Conservation (phyloP, 2,113 vertebrate genomes). For the Engystomops pustulosus region DNA sequence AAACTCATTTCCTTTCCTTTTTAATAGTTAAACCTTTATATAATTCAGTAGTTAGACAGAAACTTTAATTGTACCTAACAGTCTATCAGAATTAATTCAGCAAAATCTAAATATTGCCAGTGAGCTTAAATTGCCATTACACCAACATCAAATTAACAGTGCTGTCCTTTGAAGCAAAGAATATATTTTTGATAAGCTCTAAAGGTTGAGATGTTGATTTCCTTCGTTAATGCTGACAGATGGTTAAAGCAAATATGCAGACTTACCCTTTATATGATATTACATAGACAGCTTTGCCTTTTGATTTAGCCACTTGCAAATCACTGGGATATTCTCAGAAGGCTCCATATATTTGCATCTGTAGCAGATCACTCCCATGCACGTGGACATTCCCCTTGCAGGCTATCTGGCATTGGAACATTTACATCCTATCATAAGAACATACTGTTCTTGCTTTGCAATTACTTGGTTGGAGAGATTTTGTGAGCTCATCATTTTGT, state of each 20-base stretch:
- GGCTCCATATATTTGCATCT: slow-evolving; percentile 3
- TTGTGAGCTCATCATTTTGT: background rate
- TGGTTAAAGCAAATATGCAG: background rate
- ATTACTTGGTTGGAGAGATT: background rate
- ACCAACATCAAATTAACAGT: background rate
- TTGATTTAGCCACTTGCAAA: background rate
- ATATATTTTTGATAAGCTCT: slow-evolving; percentile 4
- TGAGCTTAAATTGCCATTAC: background rate
- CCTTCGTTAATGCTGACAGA: background rate
- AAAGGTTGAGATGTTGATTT: background rate
- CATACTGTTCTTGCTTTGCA: slow-evolving; percentile 8
- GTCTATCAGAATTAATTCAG: background rate
- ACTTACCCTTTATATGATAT: slow-evolving; percentile 18
- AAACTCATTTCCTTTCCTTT: too few species aligned
- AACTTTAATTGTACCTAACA: background rate
- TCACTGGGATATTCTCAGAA: background rate
- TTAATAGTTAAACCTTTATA: background rate
- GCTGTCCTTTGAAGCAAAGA: background rate
- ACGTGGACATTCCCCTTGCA: background rate
- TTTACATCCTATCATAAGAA: slow-evolving; percentile 18
- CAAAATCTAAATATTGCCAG: background rate
- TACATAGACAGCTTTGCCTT: background rate
- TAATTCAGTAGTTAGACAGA: background rate
- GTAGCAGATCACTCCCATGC: background rate
- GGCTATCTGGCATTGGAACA: background rate